Base-by-base conservation (phyloP, 2,888 invertebrate genomes). In the Noctua janthina region DNA sequence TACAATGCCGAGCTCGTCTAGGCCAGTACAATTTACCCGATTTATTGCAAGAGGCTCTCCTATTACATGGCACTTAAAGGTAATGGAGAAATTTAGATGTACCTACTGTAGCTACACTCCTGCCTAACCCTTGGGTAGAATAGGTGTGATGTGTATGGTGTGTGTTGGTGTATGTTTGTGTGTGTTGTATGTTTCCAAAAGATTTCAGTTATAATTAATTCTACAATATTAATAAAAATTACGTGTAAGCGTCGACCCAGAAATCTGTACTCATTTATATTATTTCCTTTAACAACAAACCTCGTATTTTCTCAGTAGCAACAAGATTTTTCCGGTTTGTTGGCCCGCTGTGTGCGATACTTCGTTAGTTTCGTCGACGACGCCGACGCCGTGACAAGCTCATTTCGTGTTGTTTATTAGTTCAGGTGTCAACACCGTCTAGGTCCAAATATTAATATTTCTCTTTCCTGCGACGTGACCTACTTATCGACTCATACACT, bases 321-420 rank as follows among this genome's bases (percentile, higher is more conserved):
- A 85, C 78, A 88, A 78, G 78, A 72, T 72, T 83, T 81, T 85
- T 82, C 78, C 86, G 84, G 82, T 89, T 88, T 84, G 89, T 86
- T 90, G 84, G 79, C 67, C 76, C 79, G 68, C 73, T 79, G 79
- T 79, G 75, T 83, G 75, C 78, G 69, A 85, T 87, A 90, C 84
- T 90, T 91, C 89, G 87, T 90, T 91, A 89, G 87, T 82, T 83
- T 75, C 59, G 64, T 35, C 79, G 86, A 64, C 71, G 72, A 68
- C 71, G 72, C 54, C 59, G 76, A 62, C 73, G 69, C 64, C 43
- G 76, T 89, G 88, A 90, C 88, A 83, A 88, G 81, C 84, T 88
- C 82, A 86, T 88, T 89, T 79, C 79, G 70, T 74, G 75, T 81
- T 88, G 82, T 88, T 86, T 88, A 88, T 88, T 84, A 82, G 81